These are phyloP conservation scores for Zonotrichia leucophrys DNA, from an alignment of 2,113 vertebrate species.

Conservation along the genomic window DNA sequence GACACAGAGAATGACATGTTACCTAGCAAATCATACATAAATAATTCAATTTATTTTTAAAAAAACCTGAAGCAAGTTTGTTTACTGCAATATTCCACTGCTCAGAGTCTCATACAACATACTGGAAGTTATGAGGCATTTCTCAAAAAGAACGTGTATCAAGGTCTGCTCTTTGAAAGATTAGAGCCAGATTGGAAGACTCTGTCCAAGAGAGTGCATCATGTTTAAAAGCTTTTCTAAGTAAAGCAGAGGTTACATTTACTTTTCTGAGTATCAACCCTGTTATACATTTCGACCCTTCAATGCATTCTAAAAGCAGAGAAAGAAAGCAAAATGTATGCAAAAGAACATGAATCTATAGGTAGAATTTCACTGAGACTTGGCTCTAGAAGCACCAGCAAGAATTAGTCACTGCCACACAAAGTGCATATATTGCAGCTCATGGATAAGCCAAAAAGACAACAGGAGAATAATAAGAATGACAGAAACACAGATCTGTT, in stretches of 20 bases:
- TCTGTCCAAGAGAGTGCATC: neutral
- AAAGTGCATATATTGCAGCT: neutral
- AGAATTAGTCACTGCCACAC: neutral
- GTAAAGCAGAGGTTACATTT: neutral
- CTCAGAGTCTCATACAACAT: neutral
- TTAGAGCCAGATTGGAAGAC: neutral
- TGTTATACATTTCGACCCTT: neutral
- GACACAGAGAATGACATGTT: neutral
- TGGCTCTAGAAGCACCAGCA: neutral
- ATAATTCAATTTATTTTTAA: neutral
- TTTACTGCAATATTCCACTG: neutral
- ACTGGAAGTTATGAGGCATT: neutral
- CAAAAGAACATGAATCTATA: neutral
- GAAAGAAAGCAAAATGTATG: neutral
- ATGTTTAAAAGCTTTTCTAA: neutral
- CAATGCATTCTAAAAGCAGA: neutral
- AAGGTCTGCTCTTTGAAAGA: accelerated
- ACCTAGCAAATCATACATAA: neutral
- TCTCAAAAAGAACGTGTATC: neutral
- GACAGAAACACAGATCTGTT: neutral
- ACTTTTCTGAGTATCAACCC: neutral
- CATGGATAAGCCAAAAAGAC: neutral
- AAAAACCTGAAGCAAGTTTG: neutral
- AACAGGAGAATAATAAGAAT: neutral
- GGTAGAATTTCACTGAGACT: neutral